Conservation (phyloP, 1,140 invertebrate species). For the Hesperophylax magnus region DNA sequence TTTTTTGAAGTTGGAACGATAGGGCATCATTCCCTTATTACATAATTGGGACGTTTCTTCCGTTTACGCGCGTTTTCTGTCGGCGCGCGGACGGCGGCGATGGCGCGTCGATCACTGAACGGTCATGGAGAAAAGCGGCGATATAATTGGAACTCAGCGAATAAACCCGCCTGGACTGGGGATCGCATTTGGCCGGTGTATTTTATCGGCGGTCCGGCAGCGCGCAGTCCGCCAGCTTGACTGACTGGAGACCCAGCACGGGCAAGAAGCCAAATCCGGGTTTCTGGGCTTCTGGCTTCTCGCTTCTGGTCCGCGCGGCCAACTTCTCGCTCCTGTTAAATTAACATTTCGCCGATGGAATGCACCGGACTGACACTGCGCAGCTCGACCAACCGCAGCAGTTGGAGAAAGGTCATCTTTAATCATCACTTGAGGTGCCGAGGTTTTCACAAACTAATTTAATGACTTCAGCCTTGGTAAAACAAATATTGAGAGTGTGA, state of each 20-base stretch:
- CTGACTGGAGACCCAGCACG: constrained; percentile 61
- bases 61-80: constrained; percentile 34
- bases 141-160: constrained; percentile 57
- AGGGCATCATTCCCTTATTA: constrained; percentile 13
- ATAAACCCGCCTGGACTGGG: constrained; percentile 48
- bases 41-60: constrained; percentile 35
- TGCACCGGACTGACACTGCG: constrained; percentile 25
- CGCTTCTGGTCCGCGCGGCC: constrained; percentile 58
- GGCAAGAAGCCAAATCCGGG: constrained; percentile 64
- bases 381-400: not conserved
- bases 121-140: constrained; percentile 50
- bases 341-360: constrained; percentile 36
- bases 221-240: constrained; percentile 60
- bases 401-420: constrained; percentile 27
- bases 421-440: not conserved
- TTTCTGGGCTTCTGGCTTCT: not conserved
- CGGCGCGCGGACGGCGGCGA: constrained; percentile 22
- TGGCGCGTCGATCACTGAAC: constrained; percentile 39
- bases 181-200: constrained; percentile 44
- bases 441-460: not conserved
- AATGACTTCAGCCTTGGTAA: not conserved
- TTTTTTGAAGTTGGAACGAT: constrained; percentile 11
- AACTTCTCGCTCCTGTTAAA: constrained; percentile 18
- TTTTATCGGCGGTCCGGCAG: not conserved
- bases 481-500: no score